Base-by-base conservation (phyloP, 2,113 vertebrate genomes). In the Ceratotherium simum region DNA sequence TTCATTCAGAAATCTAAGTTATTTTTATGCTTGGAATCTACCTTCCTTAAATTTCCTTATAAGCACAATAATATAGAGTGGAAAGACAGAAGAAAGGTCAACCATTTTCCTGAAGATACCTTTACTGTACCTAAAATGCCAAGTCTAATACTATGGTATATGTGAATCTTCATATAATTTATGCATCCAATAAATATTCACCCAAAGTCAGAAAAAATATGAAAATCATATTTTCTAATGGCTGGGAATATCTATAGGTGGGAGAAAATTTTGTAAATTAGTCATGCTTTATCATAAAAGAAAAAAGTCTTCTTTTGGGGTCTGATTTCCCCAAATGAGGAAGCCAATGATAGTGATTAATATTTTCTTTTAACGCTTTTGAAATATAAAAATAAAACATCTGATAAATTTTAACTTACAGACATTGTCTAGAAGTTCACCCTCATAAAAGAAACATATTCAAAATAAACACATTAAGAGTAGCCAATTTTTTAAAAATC, bases 21-120 rank as follows among this genome's bases (percentile, higher is more conserved):
- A 90, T 48, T 94, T 90, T 95, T 76, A 94, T 42, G 78, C 64
- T 75, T 92, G 84, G 36, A 83, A 86, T 89, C 21, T 31, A 85
- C 25, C 33, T 12, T 91, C 21, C 62, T 91, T 75, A 58, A 87
- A 58, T 56, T 67, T 89, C 54, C 69, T 95, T 70, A 31, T 4
- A 33, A 98, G 91, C 0, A 5, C 31, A 94, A 46, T 0, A 2
- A 91, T 0, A 46, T 48, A 62, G 69, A 69, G 13, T 17, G 54
- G 16, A 65, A 56, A 72, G 51, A 75, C 14, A 39, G 81, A 93
- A 94, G 69, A 9, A 29, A 36, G 39, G 60, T 20, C 65, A 75
- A 31, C 31, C 0, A 0, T 60, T 87, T 87, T 72, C 54, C 10
- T n/a, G 17, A 36, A 64, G 76, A 81, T 4, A 31, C 2, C 3